Evolutionary conservation across 2,113 vertebrate species (phyloP), one percentile per base, ranked within the genome.

Genomic region (Cyrtonyx montezumae): DNA sequence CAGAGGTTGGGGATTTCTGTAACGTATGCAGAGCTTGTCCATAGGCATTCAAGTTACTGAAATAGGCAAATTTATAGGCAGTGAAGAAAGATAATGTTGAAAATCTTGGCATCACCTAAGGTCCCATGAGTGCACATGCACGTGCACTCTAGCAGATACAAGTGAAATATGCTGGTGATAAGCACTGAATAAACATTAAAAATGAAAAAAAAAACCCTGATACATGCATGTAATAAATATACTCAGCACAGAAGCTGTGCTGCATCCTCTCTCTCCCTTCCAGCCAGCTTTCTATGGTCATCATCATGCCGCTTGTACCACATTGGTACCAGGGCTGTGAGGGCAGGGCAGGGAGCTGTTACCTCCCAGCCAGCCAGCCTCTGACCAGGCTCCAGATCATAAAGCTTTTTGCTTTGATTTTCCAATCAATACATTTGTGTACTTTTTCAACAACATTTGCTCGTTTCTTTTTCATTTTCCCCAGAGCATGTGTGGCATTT

Each of bases 151-250:
- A 48, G 34, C n/a, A 69, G 20, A 4, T 34, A 23, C 3, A 13
- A 76, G 23, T 82, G 79, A 75, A 85, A 16, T 34, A 17, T 15
- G 19, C 15, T 7, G 6, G 9, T 55, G 46, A 37, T 59, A 69
- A 66, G 37, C 32, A 15, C 49, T 76, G 67, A 14, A 48, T 77
- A 71, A 89, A 45, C 45, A 21, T 28, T 8, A 19, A 59, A 76
- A 77, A 71, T 63, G 26, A 63, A 63, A 40, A 40, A 40, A 40
- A 40, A 13, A 40, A 40, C 40, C 8, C 40, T 40, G 37, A 22
- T 9, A 20, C 5, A n/a, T 13, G 36, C 28, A 67, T 53, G 40
- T 20, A 30, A 26, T 17, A 6, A 2, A 5, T 0, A 0, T 43
- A 21, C 65, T 22, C 58, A 48, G 10, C 1, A 8, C 10, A 5